phyloP scores from a whole-genome alignment of 64 coral and sea anemone genomes.

The Pocillopora damicornis region DNA sequence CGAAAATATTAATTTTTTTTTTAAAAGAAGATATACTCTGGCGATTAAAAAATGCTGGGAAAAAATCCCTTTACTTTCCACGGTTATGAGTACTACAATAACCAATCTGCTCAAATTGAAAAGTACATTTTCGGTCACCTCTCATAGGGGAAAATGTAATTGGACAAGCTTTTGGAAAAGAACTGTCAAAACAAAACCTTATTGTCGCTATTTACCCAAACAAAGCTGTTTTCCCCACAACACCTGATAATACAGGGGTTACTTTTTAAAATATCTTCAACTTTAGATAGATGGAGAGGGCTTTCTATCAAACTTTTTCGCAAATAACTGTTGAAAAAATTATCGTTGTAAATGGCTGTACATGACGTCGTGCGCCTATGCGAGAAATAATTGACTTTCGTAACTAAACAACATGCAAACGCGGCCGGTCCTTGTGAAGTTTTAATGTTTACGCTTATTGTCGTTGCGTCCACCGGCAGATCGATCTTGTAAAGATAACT shows the following conservation, averaged over 20 bases:
- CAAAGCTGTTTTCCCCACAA: conserved; percentile 20
- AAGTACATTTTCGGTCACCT: background rate
- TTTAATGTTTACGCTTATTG: conserved; percentile 2
- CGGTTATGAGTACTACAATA: too few relatives aligned
- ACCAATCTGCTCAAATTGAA: background rate
- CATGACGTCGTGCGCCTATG: background rate
- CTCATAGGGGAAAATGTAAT: background rate
- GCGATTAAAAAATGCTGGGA: background rate
- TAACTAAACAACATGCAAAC: background rate
- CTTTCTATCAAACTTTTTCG: background rate
- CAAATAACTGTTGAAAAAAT: background rate
- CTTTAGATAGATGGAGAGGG: background rate
- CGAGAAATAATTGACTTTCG: conserved; percentile 10
- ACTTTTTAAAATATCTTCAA: background rate
- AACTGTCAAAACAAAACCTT: conserved; percentile 22
- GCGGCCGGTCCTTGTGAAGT: background rate
- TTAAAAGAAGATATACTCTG: too few relatives aligned
- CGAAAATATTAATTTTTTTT: background rate
- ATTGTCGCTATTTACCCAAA: conserved; percentile 15
- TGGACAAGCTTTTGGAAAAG: background rate
- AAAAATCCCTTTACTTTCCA: background rate
- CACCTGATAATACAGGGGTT: conserved; percentile 17
- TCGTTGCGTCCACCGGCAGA: background rate
- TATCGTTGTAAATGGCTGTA: background rate
- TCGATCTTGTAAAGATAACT: background rate